Conservation (phyloP, 2,888 invertebrate genomes). For the Heliconius cydno region DNA sequence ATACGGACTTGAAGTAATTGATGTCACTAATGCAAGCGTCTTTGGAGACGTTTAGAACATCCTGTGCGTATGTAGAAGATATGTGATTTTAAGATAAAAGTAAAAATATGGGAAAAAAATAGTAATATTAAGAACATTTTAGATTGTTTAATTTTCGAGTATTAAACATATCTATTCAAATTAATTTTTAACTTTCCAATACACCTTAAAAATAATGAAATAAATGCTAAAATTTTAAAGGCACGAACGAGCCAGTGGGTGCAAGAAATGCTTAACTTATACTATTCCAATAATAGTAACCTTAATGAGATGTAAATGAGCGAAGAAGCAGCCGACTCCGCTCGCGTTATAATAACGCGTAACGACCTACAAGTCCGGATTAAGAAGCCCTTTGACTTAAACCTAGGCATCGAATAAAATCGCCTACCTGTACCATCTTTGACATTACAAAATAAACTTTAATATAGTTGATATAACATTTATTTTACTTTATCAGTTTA, state of each 20-base stretch:
- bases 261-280: constrained; percentile 56
- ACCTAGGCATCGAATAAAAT: constrained; percentile 71
- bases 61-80: neutral
- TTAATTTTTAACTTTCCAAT: neutral
- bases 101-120: neutral
- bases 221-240: constrained; percentile 43
- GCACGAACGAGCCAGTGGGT: constrained; percentile 38
- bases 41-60: constrained; percentile 39
- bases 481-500: constrained; percentile 49
- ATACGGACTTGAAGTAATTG: constrained; percentile 57
- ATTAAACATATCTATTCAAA: too few relatives aligned
- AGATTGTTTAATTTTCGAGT: too few relatives aligned
- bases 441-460: constrained; percentile 51
- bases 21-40: constrained; percentile 63
- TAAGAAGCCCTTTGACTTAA: constrained; percentile 84
- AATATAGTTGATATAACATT: constrained; percentile 52
- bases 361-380: constrained; percentile 84
- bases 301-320: constrained; percentile 84
- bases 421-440: constrained; percentile 58
- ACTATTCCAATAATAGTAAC: constrained; percentile 76
- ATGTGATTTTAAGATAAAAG: neutral
- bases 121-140: too few relatives aligned
- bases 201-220: constrained; percentile 36
- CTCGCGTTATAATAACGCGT: constrained; percentile 83
- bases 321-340: constrained; percentile 78